Conservation (phyloP, 2,113 vertebrate genomes). For the Hippocampus guttulatus region DNA sequence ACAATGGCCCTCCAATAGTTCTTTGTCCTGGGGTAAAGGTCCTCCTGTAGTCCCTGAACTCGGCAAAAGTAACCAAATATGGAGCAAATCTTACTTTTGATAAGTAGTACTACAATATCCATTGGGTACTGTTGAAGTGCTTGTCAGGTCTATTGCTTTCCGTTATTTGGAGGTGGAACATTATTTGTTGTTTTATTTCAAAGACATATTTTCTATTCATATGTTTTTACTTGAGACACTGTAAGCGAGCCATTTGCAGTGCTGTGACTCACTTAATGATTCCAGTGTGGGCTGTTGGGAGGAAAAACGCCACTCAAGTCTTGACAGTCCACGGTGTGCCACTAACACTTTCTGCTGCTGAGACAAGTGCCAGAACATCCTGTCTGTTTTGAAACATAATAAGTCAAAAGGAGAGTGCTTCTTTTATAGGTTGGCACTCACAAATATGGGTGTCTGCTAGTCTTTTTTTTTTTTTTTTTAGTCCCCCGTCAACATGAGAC, state of each 20-base stretch:
- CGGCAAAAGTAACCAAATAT: background rate
- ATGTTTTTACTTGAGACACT: background rate
- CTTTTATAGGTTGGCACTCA: background rate
- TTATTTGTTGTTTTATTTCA: background rate
- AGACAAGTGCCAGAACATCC: background rate
- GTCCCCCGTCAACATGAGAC: background rate
- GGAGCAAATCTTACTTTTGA: background rate
- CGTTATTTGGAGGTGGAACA: background rate
- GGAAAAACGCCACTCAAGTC: background rate
- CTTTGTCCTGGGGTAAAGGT: no score
- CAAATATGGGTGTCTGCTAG: background rate
- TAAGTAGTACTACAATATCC: background rate
- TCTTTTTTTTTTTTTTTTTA: background rate
- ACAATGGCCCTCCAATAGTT: no score
- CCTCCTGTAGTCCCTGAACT: no score
- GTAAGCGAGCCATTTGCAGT: background rate
- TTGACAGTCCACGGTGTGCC: background rate
- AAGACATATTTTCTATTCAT: background rate
- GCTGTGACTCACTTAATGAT: background rate
- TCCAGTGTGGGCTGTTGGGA: background rate
- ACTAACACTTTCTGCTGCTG: background rate
- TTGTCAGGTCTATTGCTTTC: background rate
- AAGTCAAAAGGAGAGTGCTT: background rate
- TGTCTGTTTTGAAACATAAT: background rate
- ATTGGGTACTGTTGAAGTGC: background rate